These are phyloP conservation scores for Tiaroga cobitis DNA, from an alignment of 2,797 vertebrate genomes.

Conservation along the genomic window DNA sequence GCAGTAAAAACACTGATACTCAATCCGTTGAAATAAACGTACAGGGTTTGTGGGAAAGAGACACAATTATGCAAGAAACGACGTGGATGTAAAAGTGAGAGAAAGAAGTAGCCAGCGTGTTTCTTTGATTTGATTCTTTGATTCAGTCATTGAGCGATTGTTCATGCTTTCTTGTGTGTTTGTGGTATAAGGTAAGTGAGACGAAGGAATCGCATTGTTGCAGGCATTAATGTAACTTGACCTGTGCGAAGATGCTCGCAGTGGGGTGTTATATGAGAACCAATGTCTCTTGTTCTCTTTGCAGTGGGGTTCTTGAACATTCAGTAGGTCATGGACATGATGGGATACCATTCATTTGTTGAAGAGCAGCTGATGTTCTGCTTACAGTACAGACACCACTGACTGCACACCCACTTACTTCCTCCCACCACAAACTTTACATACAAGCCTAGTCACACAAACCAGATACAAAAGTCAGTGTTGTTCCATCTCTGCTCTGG, in stretches of 20 bases:
- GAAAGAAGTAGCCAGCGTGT: not conserved
- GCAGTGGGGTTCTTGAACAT: slow-evolving; percentile 10
- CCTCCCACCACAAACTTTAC: not conserved
- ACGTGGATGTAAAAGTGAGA: not conserved
- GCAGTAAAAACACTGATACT: not conserved
- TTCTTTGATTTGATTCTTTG: not conserved
- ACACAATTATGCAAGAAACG: not conserved
- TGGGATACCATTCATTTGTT: slow-evolving; percentile 10
- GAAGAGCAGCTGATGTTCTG: slow-evolving; percentile 24
- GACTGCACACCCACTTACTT: slow-evolving; percentile 6
- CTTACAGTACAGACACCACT: not conserved
- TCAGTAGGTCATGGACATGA: slow-evolving; percentile 38
- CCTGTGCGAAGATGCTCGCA: slow-evolving; percentile 2
- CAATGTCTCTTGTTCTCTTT: slow-evolving; percentile 8
- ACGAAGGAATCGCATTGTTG: not conserved
- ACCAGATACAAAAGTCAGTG: not conserved
- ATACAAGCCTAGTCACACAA: not conserved
- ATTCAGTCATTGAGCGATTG: not conserved
- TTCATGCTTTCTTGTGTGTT: slow-evolving; percentile 6
- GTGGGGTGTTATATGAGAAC: slow-evolving; percentile 31
- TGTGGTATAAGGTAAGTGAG: not conserved
- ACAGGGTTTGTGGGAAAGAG: not conserved
- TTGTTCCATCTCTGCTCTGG: not conserved
- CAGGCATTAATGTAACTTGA: slow-evolving; percentile 45
- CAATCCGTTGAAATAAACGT: not conserved